phyloP scores from a whole-genome alignment of 2,888 invertebrate genomes.

The Leucozona laternaria region DNA sequence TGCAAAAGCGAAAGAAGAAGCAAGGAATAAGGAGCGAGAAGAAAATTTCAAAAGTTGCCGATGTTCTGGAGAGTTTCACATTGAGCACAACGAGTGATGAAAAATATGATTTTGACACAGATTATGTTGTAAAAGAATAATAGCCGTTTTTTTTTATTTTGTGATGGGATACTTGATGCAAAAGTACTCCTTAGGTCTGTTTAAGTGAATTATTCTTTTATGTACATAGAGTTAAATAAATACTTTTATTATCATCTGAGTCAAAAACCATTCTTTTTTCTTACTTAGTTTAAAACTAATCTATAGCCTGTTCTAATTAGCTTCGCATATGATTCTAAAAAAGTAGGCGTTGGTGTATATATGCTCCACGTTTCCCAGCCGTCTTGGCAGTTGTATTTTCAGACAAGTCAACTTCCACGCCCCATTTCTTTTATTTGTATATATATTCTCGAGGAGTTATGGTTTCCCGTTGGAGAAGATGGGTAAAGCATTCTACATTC shows the following conservation, averaged over 20 bases:
- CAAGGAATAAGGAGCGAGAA: slow-evolving; percentile 86
- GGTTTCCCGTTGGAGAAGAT: too few species aligned
- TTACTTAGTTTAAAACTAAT: background rate
- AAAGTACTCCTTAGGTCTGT: slow-evolving; percentile 23
- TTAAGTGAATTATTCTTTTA: slow-evolving; percentile 38
- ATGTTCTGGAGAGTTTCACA: slow-evolving; percentile 86
- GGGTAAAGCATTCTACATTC: too few species aligned
- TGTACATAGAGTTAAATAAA: slow-evolving; percentile 59
- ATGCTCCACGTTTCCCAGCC: too few species aligned
- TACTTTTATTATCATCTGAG: slow-evolving; percentile 32
- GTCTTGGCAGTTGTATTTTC: too few species aligned
- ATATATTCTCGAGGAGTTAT: too few species aligned
- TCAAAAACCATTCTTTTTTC: background rate
- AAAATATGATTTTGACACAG: slow-evolving; percentile 82
- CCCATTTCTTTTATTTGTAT: too few species aligned
- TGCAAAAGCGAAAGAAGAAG: slow-evolving; percentile 86
- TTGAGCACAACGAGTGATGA: slow-evolving; percentile 77
- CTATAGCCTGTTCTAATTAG: too few species aligned
- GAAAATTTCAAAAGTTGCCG: slow-evolving; percentile 87
- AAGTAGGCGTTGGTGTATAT: too few species aligned
- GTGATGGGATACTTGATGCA: slow-evolving; percentile 20
- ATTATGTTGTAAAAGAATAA: slow-evolving; percentile 80
- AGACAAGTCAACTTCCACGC: too few species aligned
- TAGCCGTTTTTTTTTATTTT: background rate
- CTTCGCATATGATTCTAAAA: too few species aligned